phyloP scores from a whole-genome alignment of 2,888 invertebrate genomes.

The Philopedon plagiatum region DNA sequence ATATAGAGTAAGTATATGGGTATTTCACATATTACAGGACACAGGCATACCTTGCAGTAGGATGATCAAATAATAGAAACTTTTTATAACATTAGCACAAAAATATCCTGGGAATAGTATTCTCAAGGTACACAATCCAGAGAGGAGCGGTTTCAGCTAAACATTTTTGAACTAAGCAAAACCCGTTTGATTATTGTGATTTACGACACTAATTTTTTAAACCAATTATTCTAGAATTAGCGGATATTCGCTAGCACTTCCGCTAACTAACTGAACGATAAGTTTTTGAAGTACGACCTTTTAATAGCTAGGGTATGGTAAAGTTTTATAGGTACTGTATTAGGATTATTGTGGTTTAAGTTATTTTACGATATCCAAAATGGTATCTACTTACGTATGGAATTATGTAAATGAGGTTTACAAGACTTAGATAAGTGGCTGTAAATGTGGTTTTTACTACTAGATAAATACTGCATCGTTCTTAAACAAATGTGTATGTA shows the following conservation, averaged over 20 bases:
- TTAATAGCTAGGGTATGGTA: slow-evolving; percentile 29
- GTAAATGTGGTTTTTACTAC: slow-evolving; percentile 22
- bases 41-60: slow-evolving; percentile 4
- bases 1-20: too few relatives aligned
- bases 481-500: too few relatives aligned
- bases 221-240: slow-evolving; percentile 4
- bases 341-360: slow-evolving; percentile 36
- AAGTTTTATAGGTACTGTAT: slow-evolving; percentile 37
- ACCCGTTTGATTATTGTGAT: slow-evolving; percentile 5
- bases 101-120: slow-evolving; percentile 12
- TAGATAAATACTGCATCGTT: slow-evolving; percentile 7
- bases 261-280: slow-evolving; percentile 30
- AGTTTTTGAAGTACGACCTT: slow-evolving; percentile 22
- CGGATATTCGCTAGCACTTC: slow-evolving; percentile 30
- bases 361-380: slow-evolving; percentile 32
- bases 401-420: slow-evolving; percentile 34
- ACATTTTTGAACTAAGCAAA: slow-evolving; percentile 17
- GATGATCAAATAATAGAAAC: background rate
- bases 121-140: slow-evolving; percentile 1
- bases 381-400: slow-evolving; percentile 36
- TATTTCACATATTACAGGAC: too few relatives aligned
- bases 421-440: slow-evolving; percentile 4
- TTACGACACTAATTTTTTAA: slow-evolving; percentile 9
- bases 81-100: slow-evolving; percentile 9
- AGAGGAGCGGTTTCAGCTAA: slow-evolving; percentile 15